Evolutionary conservation across 2,797 vertebrate genomes (phyloP).

Genomic region (Argya squamiceps): DNA sequence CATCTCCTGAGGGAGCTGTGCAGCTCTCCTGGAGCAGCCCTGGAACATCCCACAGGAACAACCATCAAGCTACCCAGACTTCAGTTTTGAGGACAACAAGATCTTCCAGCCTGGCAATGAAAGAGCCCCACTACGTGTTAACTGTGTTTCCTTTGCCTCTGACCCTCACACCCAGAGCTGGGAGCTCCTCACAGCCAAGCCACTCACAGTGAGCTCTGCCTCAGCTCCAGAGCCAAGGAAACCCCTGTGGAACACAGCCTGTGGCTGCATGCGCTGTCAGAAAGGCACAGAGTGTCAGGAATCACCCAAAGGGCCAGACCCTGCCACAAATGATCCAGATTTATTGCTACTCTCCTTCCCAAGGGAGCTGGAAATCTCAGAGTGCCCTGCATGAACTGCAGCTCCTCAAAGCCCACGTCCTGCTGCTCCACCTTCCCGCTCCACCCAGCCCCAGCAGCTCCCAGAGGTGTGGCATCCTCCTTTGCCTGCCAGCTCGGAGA

Average conservation of each 20-base stretch:
- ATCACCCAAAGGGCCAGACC: not conserved
- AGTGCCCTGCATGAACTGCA: not conserved
- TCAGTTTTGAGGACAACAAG: not conserved
- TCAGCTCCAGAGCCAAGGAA: slow-evolving; percentile 4
- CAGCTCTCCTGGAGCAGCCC: not conserved
- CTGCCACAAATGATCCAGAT: not conserved
- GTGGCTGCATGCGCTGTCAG: not conserved
- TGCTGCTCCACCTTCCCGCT: not conserved
- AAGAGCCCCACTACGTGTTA: not conserved
- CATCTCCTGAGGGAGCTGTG: not conserved
- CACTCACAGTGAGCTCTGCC: accelerated
- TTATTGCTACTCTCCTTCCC: not conserved
- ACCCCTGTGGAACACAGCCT: not conserved
- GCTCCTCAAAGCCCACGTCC: not conserved
- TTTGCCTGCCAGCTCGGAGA: not conserved
- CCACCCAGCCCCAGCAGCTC: slow-evolving; percentile 9
- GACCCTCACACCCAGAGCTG: not conserved
- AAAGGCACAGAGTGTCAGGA: not conserved
- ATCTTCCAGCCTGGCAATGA: not conserved
- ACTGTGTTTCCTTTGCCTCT: not conserved
- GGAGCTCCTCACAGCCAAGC: slow-evolving; percentile 1
- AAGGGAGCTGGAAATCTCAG: not conserved
- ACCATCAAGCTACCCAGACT: not conserved
- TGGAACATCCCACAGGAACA: not conserved
- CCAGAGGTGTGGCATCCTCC: slow-evolving; percentile 31